Conservation (phyloP, 1,140 invertebrate species). For the Euschistus heros region DNA sequence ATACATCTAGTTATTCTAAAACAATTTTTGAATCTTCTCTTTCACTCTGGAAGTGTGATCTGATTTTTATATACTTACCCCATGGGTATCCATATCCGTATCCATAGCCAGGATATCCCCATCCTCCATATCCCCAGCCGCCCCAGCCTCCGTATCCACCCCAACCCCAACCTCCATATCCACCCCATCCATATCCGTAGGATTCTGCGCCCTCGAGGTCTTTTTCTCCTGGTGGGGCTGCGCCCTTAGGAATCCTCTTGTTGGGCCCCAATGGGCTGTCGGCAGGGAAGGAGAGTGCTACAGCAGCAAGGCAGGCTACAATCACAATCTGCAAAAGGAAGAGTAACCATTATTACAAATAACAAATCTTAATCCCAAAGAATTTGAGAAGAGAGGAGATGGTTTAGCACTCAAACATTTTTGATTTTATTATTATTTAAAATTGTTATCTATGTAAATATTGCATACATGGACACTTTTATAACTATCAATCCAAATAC, state of each 20-base stretch:
- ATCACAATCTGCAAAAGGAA: neutral
- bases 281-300: neutral
- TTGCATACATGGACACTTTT: too few species aligned
- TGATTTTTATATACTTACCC: too few species aligned
- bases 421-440: too few species aligned
- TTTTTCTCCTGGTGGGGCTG: constrained; percentile 26
- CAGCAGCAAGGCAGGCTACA: neutral
- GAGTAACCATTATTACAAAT: neutral
- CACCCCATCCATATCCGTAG: constrained; percentile 33
- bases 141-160: constrained; percentile 27
- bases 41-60: too few species aligned
- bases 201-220: constrained; percentile 37
- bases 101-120: constrained; percentile 6
- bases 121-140: constrained; percentile 7
- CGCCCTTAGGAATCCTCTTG: constrained; percentile 27
- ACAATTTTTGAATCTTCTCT: too few species aligned
- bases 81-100: neutral
- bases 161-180: constrained; percentile 27
- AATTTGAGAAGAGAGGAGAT: too few species aligned
- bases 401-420: too few species aligned
- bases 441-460: too few species aligned
- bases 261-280: neutral
- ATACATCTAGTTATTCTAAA: too few species aligned
- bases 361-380: too few species aligned
- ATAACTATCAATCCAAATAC: too few species aligned